A percentile compares a stretch with the other conserved stretches of the same genome.
These are phyloP conservation scores for Typhlomys cinereus DNA, from an alignment of 2,113 vertebrate genomes.

Conservation along the genomic window DNA sequence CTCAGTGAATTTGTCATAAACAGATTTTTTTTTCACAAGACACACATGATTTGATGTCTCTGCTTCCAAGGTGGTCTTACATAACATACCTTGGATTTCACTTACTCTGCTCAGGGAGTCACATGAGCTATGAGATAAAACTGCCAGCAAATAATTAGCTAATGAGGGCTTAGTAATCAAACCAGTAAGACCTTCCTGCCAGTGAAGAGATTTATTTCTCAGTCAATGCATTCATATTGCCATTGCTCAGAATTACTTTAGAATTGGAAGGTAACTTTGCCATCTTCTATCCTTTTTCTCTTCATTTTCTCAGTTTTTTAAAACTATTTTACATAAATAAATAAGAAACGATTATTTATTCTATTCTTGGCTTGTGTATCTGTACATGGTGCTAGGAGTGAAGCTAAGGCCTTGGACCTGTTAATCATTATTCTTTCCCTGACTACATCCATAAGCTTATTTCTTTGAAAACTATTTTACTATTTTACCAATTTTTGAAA, in stretches of 20 bases:
- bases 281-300: not conserved
- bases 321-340: slow-evolving; percentile 22
- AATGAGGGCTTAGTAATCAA: not conserved
- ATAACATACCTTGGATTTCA: slow-evolving; percentile 30
- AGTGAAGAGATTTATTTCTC: not conserved
- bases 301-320: not conserved
- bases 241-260: slow-evolving; percentile 1
- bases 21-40: slow-evolving; percentile 10
- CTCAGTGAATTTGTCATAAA: not conserved
- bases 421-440: too few relatives aligned
- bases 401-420: too few relatives aligned
- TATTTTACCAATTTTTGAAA: slow-evolving; percentile 1
- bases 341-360: too few relatives aligned
- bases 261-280: not conserved
- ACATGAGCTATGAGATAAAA: not conserved
- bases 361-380: too few relatives aligned
- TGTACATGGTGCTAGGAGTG: too few relatives aligned
- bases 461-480: too few relatives aligned
- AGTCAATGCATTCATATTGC: not conserved
- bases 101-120: not conserved
- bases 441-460: too few relatives aligned
- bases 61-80: slow-evolving; percentile 14
- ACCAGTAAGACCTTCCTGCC: not conserved
- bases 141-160: not conserved
- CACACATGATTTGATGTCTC: not conserved